Evolutionary conservation across 1,140 invertebrate species (phyloP).

Genomic region (Brachionus sp.): DNA sequence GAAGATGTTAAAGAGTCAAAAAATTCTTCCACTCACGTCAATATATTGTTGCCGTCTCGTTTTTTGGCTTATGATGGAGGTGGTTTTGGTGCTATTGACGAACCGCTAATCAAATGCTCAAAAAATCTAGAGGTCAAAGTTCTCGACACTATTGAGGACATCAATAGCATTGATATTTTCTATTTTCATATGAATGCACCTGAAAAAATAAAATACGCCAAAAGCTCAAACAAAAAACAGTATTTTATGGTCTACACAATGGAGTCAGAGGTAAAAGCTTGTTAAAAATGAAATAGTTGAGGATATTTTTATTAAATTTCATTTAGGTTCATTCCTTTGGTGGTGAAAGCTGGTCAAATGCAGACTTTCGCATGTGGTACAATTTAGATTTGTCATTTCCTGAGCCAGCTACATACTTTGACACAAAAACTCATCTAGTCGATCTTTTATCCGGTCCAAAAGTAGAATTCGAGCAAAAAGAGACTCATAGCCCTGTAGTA

Average conservation of each 20-base stretch:
- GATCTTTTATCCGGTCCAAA: not conserved
- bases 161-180: slow-evolving; percentile 11
- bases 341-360: slow-evolving; percentile 16
- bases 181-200: slow-evolving; percentile 44
- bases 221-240: not conserved
- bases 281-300: not conserved
- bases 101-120: not conserved
- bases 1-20: not conserved
- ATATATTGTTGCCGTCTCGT: not conserved
- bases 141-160: not conserved
- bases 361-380: slow-evolving; percentile 45
- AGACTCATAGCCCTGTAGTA: not conserved
- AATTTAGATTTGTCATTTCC: slow-evolving; percentile 38
- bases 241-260: slow-evolving; percentile 40
- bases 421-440: not conserved
- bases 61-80: slow-evolving; percentile 17
- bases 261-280: slow-evolving; percentile 13
- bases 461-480: slow-evolving; percentile 13
- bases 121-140: slow-evolving; percentile 8
- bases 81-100: slow-evolving; percentile 30
- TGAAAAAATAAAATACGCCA: slow-evolving; percentile 9
- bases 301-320: not conserved
- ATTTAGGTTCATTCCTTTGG: slow-evolving; percentile 29
- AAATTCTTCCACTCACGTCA: not conserved
- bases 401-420: slow-evolving; percentile 43